A percentile compares a stretch with the other conserved stretches of the same genome.
Evolutionary conservation across 2,797 vertebrate genomes (phyloP).

Genomic region (Sebastes melanostomus): DNA sequence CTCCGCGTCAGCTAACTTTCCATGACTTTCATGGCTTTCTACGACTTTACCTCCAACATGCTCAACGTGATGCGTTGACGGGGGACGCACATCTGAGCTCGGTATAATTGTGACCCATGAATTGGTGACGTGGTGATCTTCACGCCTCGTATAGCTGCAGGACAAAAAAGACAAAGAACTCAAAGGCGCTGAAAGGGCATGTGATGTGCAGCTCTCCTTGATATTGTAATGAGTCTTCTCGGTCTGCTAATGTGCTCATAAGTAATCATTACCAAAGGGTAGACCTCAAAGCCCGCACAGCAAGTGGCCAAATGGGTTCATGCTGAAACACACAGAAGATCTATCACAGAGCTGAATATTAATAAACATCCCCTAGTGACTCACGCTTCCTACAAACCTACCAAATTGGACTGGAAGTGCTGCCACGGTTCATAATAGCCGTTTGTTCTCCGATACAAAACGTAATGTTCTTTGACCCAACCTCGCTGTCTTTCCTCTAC

Average conservation of each 20-base stretch:
- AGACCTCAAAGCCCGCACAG: slow-evolving; percentile 65
- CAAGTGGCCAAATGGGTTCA: slow-evolving; percentile 49
- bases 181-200: slow-evolving; percentile 49
- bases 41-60: background rate
- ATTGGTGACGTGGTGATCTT: slow-evolving; percentile 8
- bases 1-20: too few relatives aligned
- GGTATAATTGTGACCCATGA: background rate
- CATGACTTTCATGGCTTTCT: background rate
- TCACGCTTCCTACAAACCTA: slow-evolving; percentile 35
- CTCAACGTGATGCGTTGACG: background rate
- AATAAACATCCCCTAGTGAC: slow-evolving; percentile 61
- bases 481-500: background rate
- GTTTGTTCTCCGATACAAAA: background rate
- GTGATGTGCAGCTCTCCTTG: slow-evolving; percentile 66
- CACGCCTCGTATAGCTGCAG: background rate
- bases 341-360: slow-evolving; percentile 63
- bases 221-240: slow-evolving; percentile 72
- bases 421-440: background rate
- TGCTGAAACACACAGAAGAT: slow-evolving; percentile 58
- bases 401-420: background rate
- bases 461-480: background rate
- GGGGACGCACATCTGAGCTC: background rate
- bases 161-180: slow-evolving; percentile 37
- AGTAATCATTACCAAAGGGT: slow-evolving; percentile 69
- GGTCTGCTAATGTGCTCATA: slow-evolving; percentile 69